Conservation (phyloP, 2,113 vertebrate species). For the Myotis davidii region DNA sequence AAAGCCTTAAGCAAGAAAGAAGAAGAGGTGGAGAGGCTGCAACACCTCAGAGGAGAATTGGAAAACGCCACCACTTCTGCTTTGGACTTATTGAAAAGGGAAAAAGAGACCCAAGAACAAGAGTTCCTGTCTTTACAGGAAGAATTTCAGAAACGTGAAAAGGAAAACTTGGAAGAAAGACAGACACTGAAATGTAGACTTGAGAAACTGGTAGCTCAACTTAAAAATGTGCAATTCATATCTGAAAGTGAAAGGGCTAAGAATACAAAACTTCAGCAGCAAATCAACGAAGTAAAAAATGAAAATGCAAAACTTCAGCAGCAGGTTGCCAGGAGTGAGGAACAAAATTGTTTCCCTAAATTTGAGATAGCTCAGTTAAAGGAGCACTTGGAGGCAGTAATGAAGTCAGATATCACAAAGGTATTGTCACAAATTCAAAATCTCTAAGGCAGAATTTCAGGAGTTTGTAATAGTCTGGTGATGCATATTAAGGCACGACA, state of each 20-base stretch:
- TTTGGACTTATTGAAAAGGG: conserved; percentile 42
- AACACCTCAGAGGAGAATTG: conserved; percentile 33
- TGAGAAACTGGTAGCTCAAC: conserved; percentile 53
- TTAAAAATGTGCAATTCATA: conserved; percentile 49
- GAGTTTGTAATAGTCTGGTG: neutral
- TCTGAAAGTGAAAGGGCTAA: conserved; percentile 65
- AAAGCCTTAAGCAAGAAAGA: conserved; percentile 29
- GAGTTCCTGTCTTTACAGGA: conserved; percentile 59
- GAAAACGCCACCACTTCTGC: conserved; percentile 32
- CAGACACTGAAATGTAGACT: conserved; percentile 51
- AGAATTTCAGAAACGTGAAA: conserved; percentile 67
- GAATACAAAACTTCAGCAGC: conserved; percentile 61
- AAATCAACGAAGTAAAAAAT: conserved; percentile 22
- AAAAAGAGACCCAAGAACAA: conserved; percentile 53
- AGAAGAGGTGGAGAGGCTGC: conserved; percentile 41
- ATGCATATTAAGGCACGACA: neutral
- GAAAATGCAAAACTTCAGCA: conserved; percentile 66
- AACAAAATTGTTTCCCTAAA: conserved; percentile 20
- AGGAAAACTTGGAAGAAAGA: conserved; percentile 58
- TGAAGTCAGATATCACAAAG: conserved; percentile 20
- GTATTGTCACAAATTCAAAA: conserved; percentile 16
- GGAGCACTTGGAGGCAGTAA: neutral
- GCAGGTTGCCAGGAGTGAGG: neutral
- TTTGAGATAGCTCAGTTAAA: neutral
- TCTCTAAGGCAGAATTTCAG: neutral